These are phyloP conservation scores for Holotrichia oblita DNA, from an alignment of 1,140 invertebrate genomes.

Conservation along the genomic window DNA sequence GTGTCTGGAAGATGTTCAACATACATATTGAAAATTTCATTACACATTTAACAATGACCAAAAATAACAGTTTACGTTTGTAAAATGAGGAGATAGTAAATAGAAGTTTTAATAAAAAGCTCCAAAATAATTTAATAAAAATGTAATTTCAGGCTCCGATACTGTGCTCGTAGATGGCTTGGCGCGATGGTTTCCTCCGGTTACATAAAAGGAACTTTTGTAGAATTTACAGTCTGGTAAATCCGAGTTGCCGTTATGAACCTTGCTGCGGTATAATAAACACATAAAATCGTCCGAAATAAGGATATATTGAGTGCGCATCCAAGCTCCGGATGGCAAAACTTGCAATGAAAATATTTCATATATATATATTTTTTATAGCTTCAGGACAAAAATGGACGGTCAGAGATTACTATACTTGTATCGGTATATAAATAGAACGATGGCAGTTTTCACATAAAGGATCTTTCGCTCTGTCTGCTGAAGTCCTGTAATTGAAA, in stretches of 20 bases:
- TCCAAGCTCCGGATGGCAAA: slow-evolving; percentile 49
- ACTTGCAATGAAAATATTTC: slow-evolving; percentile 59
- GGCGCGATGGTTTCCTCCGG: slow-evolving; percentile 7
- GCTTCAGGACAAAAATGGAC: slow-evolving; percentile 52
- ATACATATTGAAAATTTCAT: slow-evolving; percentile 29
- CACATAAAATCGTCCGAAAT: slow-evolving; percentile 60
- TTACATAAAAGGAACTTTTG: slow-evolving; percentile 34
- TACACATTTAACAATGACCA: not conserved
- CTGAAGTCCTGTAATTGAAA: slow-evolving; percentile 57
- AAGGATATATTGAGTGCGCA: slow-evolving; percentile 60
- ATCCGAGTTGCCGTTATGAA: slow-evolving; percentile 57
- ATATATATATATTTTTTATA: slow-evolving; percentile 57
- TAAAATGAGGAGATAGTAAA: slow-evolving; percentile 17
- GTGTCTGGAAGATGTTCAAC: not conserved
- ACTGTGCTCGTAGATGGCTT: slow-evolving; percentile 10
- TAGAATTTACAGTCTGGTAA: slow-evolving; percentile 57
- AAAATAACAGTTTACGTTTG: slow-evolving; percentile 5
- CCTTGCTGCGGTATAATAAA: slow-evolving; percentile 59
- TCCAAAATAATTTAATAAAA: slow-evolving; percentile 36
- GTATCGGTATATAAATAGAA: slow-evolving; percentile 46
- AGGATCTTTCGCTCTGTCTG: slow-evolving; percentile 48
- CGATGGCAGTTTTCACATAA: slow-evolving; percentile 19
- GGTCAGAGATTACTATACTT: slow-evolving; percentile 56
- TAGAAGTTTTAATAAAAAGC: slow-evolving; percentile 17
- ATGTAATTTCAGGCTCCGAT: slow-evolving; percentile 23